phyloP scores from a whole-genome alignment of 64 coral and sea anemone species.

The Anthopleura sola region DNA sequence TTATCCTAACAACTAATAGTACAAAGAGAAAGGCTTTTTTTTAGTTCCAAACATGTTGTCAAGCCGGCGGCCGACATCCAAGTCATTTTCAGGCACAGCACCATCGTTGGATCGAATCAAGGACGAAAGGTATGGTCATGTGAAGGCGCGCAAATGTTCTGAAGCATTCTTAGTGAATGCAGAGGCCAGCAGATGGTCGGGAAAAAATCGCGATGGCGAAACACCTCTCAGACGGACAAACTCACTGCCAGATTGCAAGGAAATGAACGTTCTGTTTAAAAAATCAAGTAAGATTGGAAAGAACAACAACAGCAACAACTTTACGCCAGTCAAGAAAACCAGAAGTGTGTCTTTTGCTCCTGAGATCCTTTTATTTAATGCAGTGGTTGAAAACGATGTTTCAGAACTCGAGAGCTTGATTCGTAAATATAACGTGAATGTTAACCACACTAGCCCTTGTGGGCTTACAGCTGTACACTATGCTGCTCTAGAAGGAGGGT shows the following conservation, averaged over 20 bases:
- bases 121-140: conserved; percentile 40
- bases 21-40: not conserved
- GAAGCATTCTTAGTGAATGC: conserved; percentile 20
- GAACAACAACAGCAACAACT: not conserved
- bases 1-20: not conserved
- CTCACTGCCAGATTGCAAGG: conserved; percentile 79
- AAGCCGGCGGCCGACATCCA: conserved; percentile 7
- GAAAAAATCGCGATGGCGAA: not conserved
- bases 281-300: conserved; percentile 16
- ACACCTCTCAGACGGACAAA: conserved; percentile 36
- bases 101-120: conserved; percentile 56
- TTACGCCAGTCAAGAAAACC: conserved; percentile 28
- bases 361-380: conserved; percentile 69
- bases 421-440: conserved; percentile 56
- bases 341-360: conserved; percentile 88
- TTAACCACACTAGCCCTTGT: conserved; percentile 64
- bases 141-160: conserved; percentile 61
- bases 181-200: conserved; percentile 15
- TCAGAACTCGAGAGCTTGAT: conserved; percentile 51
- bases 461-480: conserved; percentile 75
- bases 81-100: conserved; percentile 58
- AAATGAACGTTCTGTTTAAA: conserved; percentile 37
- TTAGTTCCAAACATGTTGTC: conserved; percentile 11
- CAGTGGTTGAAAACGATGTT: conserved; percentile 79
- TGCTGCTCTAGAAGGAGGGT: conserved; percentile 74